Base-by-base conservation (phyloP, 2,888 invertebrate genomes). In the Resseliella maxima region DNA sequence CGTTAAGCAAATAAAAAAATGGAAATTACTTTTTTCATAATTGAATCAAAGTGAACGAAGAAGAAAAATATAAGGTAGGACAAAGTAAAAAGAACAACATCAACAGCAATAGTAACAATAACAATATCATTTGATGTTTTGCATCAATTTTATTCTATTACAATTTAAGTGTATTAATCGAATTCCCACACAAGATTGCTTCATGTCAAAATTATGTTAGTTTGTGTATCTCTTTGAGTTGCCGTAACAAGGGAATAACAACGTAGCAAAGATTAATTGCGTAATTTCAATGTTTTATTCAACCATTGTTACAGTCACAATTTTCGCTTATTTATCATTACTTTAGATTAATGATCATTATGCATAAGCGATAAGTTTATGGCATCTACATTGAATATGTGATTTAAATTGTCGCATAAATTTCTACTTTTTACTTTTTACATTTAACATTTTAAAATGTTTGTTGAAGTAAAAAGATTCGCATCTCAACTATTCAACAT, bases 211-310 rank as follows among this genome's bases (percentile, higher is more conserved):
- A 72, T 72, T 72, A 15, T 72, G 72, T 72, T n/a, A 35, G 72
- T 35, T 72, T 27, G 3, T 5, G 41, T 12, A 41, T 41, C 5
- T 41, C n/a, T 41, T 41, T 12, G 21, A 50, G 50, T 15, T 12
- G 50, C 12, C 35, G 15, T 27, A 31, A 35, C 31, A 35, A 72
- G 72, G 15, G 31, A 72, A 31, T n/a, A n/a, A n/a, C 72, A n/a
- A 72, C 31, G 15, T 3, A 59, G 12, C 72, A 31, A 72, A 72
- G 72, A 72, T 72, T 72, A 72, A 72, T 72, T 31, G 15, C 72
- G 72, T 72, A 31, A 72, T 72, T 72, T 72, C 72, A 15, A 31
- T 72, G 72, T 72, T 72, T 72, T 72, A 72, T 72, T 72, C 72
- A 72, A 31, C 72, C 27, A 31, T 72, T 72, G 31, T 31, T 35